These are phyloP conservation scores for Piaya cayana DNA, from an alignment of 2,113 vertebrate species.

Conservation along the genomic window DNA sequence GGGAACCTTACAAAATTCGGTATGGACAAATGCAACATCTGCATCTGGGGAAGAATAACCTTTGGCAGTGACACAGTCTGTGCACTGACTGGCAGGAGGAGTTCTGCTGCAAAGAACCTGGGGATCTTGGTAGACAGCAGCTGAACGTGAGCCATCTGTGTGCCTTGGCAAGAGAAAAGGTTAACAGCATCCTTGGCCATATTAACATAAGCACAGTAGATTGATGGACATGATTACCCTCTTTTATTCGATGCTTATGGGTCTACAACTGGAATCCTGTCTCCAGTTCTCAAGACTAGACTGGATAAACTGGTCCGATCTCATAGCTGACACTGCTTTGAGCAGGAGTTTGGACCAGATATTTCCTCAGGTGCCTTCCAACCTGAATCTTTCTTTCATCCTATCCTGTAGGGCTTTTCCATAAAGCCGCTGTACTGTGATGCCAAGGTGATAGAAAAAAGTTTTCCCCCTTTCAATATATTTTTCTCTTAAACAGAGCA, in stretches of 20 bases:
- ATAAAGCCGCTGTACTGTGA: background rate
- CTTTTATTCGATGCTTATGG: background rate
- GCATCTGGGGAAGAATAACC: background rate
- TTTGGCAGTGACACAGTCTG: background rate
- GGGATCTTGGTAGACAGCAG: background rate
- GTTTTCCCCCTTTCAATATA: background rate
- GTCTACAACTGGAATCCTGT: background rate
- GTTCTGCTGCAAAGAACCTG: background rate
- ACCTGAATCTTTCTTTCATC: background rate
- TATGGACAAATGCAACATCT: rapidly evolving
- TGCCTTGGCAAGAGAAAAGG: background rate
- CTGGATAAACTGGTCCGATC: background rate
- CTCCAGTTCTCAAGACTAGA: background rate
- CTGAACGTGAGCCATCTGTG: background rate
- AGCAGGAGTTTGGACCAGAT: background rate
- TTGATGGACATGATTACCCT: background rate
- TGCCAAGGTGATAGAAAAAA: background rate
- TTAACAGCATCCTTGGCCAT: background rate
- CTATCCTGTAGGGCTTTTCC: background rate
- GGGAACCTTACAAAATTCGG: background rate
- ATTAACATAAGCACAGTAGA: rapidly evolving
- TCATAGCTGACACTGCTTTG: background rate
- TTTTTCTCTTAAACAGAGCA: background rate
- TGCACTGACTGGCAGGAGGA: background rate
- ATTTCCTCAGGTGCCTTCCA: background rate